Evolutionary conservation across 2,797 vertebrate species (phyloP).

Genomic region (Cirrhinus molitorella): DNA sequence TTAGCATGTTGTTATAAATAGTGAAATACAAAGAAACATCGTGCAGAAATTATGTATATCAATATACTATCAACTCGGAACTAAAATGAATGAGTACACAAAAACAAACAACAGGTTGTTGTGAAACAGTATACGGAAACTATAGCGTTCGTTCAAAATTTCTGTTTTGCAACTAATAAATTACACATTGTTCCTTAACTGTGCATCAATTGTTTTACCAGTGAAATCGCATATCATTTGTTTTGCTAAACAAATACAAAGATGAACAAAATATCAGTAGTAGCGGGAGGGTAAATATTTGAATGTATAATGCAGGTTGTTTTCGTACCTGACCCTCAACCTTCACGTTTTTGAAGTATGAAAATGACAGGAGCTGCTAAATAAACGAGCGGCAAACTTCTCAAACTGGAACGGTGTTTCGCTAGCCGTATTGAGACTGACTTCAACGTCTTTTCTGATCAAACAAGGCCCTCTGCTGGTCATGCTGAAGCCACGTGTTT

Average conservation of each 20-base stretch:
- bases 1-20: background rate
- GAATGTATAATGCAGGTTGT: background rate
- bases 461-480: conserved; percentile 58
- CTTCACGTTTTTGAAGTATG: background rate
- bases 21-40: background rate
- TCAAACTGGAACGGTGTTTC: background rate
- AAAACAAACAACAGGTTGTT: background rate
- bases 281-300: background rate
- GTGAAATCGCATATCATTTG: too few relatives aligned
- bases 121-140: background rate
- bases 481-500: background rate
- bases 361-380: background rate
- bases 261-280: background rate
- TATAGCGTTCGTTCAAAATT: background rate
- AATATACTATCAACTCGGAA: background rate
- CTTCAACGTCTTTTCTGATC: conserved; percentile 47
- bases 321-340: conserved; percentile 2
- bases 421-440: background rate
- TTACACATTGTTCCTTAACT: background rate
- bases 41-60: background rate
- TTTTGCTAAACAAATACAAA: background rate
- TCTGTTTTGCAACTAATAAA: background rate
- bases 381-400: conserved; percentile 12
- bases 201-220: background rate
- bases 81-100: background rate